Conservation (phyloP, 2,113 vertebrate genomes). For the Ceyx melanurus region DNA sequence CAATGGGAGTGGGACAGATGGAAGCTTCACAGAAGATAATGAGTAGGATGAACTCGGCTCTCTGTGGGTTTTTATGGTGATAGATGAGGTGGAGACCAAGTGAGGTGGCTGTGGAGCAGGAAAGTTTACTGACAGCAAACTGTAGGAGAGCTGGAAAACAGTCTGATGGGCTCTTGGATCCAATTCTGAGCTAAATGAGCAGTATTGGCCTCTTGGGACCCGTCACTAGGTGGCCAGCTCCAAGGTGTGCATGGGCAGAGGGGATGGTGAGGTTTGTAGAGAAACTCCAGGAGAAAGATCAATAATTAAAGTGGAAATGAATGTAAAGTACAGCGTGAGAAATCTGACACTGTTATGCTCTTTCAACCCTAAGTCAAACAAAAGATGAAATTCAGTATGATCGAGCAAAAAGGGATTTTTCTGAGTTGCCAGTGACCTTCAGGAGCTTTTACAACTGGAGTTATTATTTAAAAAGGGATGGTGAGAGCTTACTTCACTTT, state of each 20-base stretch:
- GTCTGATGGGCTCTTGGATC: not conserved
- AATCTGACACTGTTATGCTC: not conserved
- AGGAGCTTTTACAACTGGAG: not conserved
- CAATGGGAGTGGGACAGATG: not conserved
- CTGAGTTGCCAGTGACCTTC: not conserved
- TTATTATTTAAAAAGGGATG: not conserved
- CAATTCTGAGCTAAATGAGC: not conserved
- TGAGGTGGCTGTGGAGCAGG: not conserved
- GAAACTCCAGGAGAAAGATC: not conserved
- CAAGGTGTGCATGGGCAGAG: not conserved
- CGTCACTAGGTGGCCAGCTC: not conserved
- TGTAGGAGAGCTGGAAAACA: not conserved
- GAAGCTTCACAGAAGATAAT: not conserved
- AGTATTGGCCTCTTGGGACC: not conserved
- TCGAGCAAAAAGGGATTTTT: not conserved
- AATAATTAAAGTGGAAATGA: not conserved
- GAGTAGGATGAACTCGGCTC: not conserved
- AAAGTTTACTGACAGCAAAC: constrained; percentile 10
- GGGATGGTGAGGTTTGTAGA: not conserved
- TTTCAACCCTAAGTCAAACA: not conserved
- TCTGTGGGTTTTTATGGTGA: not conserved
- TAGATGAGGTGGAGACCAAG: not conserved
- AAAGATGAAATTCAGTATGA: not conserved
- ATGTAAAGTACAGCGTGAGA: not conserved
- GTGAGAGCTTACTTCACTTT: not conserved